Evolutionary conservation across 2,113 vertebrate genomes (phyloP), one percentile per base, ranked within the genome.

Genomic region (Chroicocephalus ridibundus): DNA sequence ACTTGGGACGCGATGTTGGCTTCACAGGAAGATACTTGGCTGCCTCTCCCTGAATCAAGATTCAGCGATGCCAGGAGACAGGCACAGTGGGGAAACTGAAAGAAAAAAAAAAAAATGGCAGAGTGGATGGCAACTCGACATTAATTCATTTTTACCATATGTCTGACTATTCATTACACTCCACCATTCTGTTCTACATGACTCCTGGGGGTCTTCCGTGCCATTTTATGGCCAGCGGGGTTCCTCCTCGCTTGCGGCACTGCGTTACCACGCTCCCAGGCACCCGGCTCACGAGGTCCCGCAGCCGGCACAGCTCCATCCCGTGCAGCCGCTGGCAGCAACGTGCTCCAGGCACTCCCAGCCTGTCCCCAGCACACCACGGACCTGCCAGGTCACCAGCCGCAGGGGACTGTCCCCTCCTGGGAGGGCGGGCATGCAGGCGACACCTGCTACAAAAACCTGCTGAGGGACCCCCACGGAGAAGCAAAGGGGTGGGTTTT

Each of bases 91-190:
- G 95, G 89, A 96, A 97, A 97, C 94, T 96, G 97, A 97, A 97
- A 96, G 96, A 92, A 96, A 90, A 96, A 61, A 60, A 38, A 57
- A 57, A 34, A 57, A 34, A 96, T 97, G 97, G 97, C 95, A 97
- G 91, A 93, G 95, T 94, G 91, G 93, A 97, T 94, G 95, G 96
- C 96, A 97, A 96, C 86, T 96, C 64, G 68, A 94, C 94, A 96
- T 96, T 97, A 95, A 95, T 97, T 96, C 95, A 95, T 97, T 97
- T 97, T 97, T 97, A 97, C 97, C 96, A 97, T 97, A 97, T 96
- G 97, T 97, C 91, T 97, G 94, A 95, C 96, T 95, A 97, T 97
- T 97, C 95, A 97, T 97, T 97, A 95, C 95, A 94, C 89, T 97
- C 83, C 21, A 60, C 93, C 89, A 93, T 95, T 93, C 96, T 96